A percentile compares a stretch with the other conserved stretches of the same genome.
phyloP scores from a whole-genome alignment of 1,140 invertebrate genomes.

The Steinernema khuongi region DNA sequence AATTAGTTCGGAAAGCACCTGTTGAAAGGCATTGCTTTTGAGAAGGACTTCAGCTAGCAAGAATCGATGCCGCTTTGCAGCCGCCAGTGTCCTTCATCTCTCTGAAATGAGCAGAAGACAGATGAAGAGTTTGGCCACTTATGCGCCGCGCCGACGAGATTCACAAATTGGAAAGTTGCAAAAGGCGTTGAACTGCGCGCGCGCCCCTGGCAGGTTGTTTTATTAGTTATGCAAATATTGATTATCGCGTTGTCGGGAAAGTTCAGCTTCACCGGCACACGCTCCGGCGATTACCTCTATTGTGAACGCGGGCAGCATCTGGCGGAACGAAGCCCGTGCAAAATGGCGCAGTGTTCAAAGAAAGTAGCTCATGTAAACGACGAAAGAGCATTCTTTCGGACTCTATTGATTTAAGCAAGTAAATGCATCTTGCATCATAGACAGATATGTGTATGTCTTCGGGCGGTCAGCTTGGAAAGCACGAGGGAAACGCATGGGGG shows the following conservation, averaged over 20 bases:
- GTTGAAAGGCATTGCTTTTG: background rate
- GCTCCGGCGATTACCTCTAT: constrained; percentile 1
- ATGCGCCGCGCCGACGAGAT: no score
- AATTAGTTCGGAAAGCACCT: background rate
- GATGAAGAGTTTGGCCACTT: no score
- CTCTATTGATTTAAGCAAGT: constrained; percentile 15
- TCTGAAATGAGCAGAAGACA: no score
- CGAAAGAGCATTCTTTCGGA: background rate
- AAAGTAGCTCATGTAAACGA: constrained; percentile 17
- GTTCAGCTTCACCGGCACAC: background rate
- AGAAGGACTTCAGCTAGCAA: constrained; percentile 8
- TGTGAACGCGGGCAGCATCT: background rate
- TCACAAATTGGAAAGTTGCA: no score
- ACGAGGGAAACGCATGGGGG: background rate
- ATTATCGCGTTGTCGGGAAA: background rate
- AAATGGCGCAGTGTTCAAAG: background rate
- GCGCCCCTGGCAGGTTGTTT: no score
- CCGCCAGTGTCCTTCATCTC: background rate
- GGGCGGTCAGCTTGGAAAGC: background rate
- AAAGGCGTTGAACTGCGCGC: no score
- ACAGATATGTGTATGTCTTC: constrained; percentile 1
- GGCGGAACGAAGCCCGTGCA: background rate
- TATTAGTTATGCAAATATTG: constrained; percentile 7
- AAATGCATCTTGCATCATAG: constrained; percentile 15
- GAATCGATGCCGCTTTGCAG: background rate